Base-by-base conservation (phyloP, 2,797 vertebrate species). In the Syngnathus rostellatus region DNA sequence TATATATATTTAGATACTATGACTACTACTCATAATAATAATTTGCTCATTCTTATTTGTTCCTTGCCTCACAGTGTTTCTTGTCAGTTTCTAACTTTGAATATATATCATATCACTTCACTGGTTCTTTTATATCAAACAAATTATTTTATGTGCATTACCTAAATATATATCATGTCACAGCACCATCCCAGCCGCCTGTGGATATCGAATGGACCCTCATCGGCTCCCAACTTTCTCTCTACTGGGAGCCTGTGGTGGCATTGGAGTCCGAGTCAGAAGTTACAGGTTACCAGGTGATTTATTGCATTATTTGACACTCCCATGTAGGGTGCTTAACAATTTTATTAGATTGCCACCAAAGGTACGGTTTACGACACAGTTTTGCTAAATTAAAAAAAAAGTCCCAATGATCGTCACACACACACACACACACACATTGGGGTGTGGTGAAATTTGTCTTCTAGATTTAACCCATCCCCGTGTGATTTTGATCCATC, bases 181-280 rank as follows among this genome's bases (percentile, higher is more conserved):
- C 81, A 98, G 96, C 96, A 21, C 95, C 96, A 59, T 91, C 93
- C 65, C 95, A 95, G 60, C 92, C 94, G 0, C 96, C 95, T 0
- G 86, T 93, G 71, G 97, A 95, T 2, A 79, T 98, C 5, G 86
- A 94, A 77, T 98, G 96, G 96, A 96, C 93, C n/a, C 88, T 95
- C 54, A 95, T 94, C 38, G 93, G 93, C 73, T 92, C 92, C 23
- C 94, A 93, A 68, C 90, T 98, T 43, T 84, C 93, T 60, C 91
- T 98, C 77, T 94, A 91, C 81, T 98, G 96, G 96, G 96, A 98
- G 58, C 93, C 93, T 53, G 95, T 98, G 51, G 88, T 90, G 80
- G 94, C 95, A 2, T 89, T 91, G 91, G 96, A 95, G 73, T 95
- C 94, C 0, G 96, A 98, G 85, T 95, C 95, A 0, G 93, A 96